Base-by-base conservation (phyloP, 2,888 invertebrate species). In the Caenorhabditis japonica region DNA sequence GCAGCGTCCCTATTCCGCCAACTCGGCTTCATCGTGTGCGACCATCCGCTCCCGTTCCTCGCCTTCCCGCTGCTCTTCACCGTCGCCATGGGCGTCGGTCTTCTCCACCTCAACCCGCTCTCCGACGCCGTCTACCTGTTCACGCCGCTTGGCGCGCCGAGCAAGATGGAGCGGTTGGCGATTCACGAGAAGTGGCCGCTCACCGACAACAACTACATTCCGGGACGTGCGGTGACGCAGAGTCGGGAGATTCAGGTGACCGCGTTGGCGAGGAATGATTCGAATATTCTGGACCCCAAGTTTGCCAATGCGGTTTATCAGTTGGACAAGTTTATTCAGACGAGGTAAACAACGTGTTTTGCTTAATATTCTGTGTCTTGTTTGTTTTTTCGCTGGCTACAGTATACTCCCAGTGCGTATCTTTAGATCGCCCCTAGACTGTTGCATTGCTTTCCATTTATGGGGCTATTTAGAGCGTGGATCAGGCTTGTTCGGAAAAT, bases 251-350 rank as follows among this genome's bases (percentile, higher is more conserved):
- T 84, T 43, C 87, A 87, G 83, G 69, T 95, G 62, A 94, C 95
- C 77, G 91, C 94, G 15, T 92, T 93, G 58, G 90, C 95, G 4
- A 93, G 93, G 88, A 93, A 94, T 89, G 84, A 79, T 30, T 93
- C 92, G 80, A 93, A 94, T 87, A 92, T 95, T 90, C 90, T 95
- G 51, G 91, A 94, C 12, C 90, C 91, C 1, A 92, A 77, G 19
- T 85, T 82, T 43, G 77, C 86, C 2, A 79, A 81, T 15, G 84
- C 85, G 3, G 82, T 87, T 27, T 75, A 83, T 38, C 77, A 83
- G 4, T 73, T 87, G 10, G 86, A 87, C 56, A 72, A 68, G 47
- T 86, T 64, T 69, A 84, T 87, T 51, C 81, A 78, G 51, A 79
- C 83, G 25, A 69, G 79, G 66, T 71, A 58, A 60, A 25, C 17